Conservation (phyloP, 2,113 vertebrate genomes). For the Tetrao urogallus region DNA sequence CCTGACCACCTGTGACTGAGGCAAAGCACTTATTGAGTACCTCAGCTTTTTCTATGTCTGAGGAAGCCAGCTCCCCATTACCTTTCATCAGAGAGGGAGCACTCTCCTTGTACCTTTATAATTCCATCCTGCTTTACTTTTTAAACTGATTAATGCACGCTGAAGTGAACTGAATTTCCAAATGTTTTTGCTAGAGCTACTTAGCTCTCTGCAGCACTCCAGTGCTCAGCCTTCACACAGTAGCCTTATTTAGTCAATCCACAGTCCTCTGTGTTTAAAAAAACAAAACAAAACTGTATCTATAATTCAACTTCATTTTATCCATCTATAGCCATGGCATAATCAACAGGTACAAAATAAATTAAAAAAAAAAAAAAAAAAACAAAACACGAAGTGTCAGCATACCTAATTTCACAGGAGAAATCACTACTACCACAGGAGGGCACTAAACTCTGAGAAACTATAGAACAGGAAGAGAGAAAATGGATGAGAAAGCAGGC, state of each 20-base stretch:
- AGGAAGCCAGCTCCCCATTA: too few relatives aligned
- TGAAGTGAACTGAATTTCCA: not conserved
- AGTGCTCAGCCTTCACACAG: not conserved
- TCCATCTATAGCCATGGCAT: not conserved
- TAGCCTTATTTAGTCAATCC: not conserved
- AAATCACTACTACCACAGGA: not conserved
- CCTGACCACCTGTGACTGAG: too few relatives aligned
- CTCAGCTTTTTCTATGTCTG: too few relatives aligned
- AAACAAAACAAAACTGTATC: too few relatives aligned
- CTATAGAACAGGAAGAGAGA: not conserved
- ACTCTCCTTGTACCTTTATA: not conserved
- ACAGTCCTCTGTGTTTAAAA: not conserved
- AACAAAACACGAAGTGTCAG: not conserved
- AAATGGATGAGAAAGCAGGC: not conserved
- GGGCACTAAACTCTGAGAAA: constrained; percentile 15
- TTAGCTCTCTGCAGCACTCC: not conserved
- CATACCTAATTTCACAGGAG: accelerated
- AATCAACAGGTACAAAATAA: not conserved
- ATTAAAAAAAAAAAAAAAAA: too few relatives aligned
- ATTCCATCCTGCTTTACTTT: not conserved
- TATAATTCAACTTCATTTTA: not conserved
- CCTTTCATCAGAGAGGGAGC: too few relatives aligned
- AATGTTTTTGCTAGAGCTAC: not conserved
- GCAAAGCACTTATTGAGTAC: too few relatives aligned
- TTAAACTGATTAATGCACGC: not conserved